Evolutionary conservation across 2,113 vertebrate genomes (phyloP), one percentile per base, ranked within the genome.

Genomic region (Cephalopterus ornatus): DNA sequence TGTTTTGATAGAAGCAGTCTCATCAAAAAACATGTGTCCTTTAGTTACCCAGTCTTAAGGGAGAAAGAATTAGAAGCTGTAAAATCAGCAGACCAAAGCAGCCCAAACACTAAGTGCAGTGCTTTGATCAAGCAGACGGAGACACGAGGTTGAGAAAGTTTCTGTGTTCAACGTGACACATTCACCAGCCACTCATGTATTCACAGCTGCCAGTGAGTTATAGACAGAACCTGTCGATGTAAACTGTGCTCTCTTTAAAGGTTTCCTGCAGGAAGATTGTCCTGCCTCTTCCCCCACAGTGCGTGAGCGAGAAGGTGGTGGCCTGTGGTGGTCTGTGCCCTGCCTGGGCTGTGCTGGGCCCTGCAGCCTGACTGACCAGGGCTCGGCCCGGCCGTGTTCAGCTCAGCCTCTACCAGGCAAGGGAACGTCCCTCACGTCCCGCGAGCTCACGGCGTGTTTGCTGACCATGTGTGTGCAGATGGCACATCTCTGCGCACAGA

Each of bases 371-470:
- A 18, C 53, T 46, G 62, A 9, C 12, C 58, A 47, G 35, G 39
- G 9, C 53, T n/a, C 56, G 70, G 70, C 28, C n/a, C n/a, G n/a
- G n/a, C n/a, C n/a, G 50, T 37, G 12, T 35, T 59, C 17, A 55
- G 20, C 13, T 59, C 42, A 6, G 42, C 13, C 50, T 30, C 26
- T 66, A 2, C 11, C 39, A 56, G 35, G 41, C 46, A 61, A 20
- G 10, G 17, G 21, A 52, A 39, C 46, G 32, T 41, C 61, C 35
- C 35, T 61, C 32, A 8, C 0, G 0, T 9, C 5, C 56, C 8
- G 23, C 22, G 70, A 17, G 41, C 62, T 89, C 33, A 5, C 39
- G 22, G 7, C 2, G 44, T 3, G 28, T 78, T 52, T 74, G 32
- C 52, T 74, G 53, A 13, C 15, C 32, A 12, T 14, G 39, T 3